These are phyloP conservation scores for Incurvaria masculella DNA, from an alignment of 2,888 invertebrate species.

Conservation along the genomic window DNA sequence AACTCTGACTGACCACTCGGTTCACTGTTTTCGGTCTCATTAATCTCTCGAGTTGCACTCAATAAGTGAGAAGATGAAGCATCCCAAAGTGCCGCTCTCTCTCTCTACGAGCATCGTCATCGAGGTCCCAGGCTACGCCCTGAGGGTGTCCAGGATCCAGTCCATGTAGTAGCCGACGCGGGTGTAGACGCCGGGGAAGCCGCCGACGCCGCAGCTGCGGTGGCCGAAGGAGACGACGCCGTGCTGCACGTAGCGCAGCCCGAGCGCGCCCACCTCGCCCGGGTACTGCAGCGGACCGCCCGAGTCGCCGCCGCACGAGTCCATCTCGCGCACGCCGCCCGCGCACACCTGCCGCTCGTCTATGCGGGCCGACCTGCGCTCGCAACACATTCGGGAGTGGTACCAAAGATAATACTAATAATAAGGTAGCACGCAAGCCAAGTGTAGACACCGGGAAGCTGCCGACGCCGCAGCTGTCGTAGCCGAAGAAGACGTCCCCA, in stretches of 20 bases:
- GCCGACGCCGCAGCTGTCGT: slow-evolving; percentile 46
- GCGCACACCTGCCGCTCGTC: slow-evolving; percentile 52
- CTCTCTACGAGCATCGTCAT: no score
- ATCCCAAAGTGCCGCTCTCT: no score
- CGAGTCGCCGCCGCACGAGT: slow-evolving; percentile 66
- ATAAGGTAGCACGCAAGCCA: slow-evolving; percentile 50
- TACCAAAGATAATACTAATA: no score
- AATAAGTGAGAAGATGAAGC: no score
- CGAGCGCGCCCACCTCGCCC: slow-evolving; percentile 25
- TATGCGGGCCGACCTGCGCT: slow-evolving; percentile 29
- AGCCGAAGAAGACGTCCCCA: slow-evolving; percentile 58
- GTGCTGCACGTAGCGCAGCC: slow-evolving; percentile 54
- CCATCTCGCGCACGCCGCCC: slow-evolving; percentile 49
- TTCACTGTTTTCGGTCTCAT: no score
- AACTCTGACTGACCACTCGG: no score
- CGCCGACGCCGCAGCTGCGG: slow-evolving; percentile 45
- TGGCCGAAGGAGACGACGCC: slow-evolving; percentile 59
- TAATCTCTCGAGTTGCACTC: no score
- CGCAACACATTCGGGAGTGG: no score
- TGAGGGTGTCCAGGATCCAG: slow-evolving; percentile 58
- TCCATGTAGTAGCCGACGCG: slow-evolving; percentile 50
- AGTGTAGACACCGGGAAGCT: slow-evolving; percentile 59
- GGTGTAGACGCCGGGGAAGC: slow-evolving; percentile 60
- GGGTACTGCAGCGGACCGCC: slow-evolving; percentile 62
- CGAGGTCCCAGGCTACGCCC: not conserved